phyloP scores from a whole-genome alignment of 2,888 invertebrate species.

The Incurvaria masculella region DNA sequence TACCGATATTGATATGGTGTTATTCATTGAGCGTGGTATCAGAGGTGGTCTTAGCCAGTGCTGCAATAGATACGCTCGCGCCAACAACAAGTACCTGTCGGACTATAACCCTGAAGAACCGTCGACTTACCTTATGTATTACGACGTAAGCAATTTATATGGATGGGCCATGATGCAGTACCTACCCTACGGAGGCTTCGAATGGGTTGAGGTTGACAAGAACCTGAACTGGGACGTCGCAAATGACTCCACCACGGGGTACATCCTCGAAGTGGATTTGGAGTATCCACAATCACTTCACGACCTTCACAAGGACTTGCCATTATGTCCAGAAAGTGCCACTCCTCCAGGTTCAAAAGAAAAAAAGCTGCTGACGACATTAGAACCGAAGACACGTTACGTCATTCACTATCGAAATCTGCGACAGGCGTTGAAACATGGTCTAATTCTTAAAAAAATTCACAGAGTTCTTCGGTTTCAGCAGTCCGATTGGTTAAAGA shows the following conservation, averaged over 20 bases:
- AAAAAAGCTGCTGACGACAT: slow-evolving; percentile 17
- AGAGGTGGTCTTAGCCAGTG: slow-evolving; percentile 18
- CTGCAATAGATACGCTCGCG: slow-evolving; percentile 16
- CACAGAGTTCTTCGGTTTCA: slow-evolving; percentile 20
- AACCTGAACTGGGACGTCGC: slow-evolving; percentile 7
- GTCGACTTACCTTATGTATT: slow-evolving; percentile 18
- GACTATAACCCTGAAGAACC: slow-evolving; percentile 14
- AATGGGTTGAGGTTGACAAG: slow-evolving; percentile 16
- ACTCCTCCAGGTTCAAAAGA: slow-evolving; percentile 10
- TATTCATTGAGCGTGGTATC: slow-evolving; percentile 17
- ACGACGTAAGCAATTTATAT: slow-evolving; percentile 24
- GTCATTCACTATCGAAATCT: slow-evolving; percentile 22
- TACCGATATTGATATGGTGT: slow-evolving; percentile 15
- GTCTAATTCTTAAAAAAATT: slow-evolving; percentile 21
- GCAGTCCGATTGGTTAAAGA: slow-evolving; percentile 22
- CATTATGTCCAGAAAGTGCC: slow-evolving; percentile 12
- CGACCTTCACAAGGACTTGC: slow-evolving; percentile 11
- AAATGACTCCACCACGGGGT: slow-evolving; percentile 15
- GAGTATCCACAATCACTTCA: slow-evolving; percentile 13
- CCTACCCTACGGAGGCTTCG: slow-evolving; percentile 18
- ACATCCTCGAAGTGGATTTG: slow-evolving; percentile 19
- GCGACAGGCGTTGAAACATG: slow-evolving; percentile 20
- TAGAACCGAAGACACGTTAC: slow-evolving; percentile 20
- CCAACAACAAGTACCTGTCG: slow-evolving; percentile 17
- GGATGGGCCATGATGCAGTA: slow-evolving; percentile 18